Evolutionary conservation across 2,797 vertebrate species (phyloP).

Genomic region (Molothrus ater): DNA sequence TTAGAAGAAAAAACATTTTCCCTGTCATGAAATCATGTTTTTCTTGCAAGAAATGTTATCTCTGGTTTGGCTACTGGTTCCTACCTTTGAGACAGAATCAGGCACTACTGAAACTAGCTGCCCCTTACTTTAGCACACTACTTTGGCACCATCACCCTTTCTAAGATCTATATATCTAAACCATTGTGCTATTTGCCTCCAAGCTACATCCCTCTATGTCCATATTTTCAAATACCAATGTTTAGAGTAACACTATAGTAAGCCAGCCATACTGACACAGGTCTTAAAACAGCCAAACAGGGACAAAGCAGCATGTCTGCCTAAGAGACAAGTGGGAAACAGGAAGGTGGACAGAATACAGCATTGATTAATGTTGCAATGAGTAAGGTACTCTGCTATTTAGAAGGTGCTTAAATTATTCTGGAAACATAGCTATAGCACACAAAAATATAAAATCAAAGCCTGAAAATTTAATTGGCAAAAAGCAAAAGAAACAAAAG

Average conservation of each 20-base stretch:
- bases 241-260: background rate
- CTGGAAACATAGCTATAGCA: background rate
- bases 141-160: background rate
- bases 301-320: rapidly evolving
- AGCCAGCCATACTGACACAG: background rate
- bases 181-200: background rate
- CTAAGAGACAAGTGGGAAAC: background rate
- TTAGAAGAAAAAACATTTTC: conserved; percentile 16
- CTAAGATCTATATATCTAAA: background rate
- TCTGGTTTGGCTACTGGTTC: background rate
- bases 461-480: background rate
- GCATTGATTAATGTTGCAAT: rapidly evolving
- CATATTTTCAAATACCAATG: background rate
- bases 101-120: background rate
- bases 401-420: background rate
- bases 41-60: conserved; percentile 12
- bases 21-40: background rate
- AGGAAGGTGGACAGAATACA: background rate
- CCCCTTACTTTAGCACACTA: background rate
- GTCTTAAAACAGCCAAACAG: background rate
- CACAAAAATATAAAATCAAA: background rate
- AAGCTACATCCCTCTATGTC: background rate
- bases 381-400: background rate
- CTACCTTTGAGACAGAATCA: background rate
- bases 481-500: background rate